These are phyloP conservation scores for Tinea pellionella DNA, from an alignment of 2,888 invertebrate species.

Conservation along the genomic window DNA sequence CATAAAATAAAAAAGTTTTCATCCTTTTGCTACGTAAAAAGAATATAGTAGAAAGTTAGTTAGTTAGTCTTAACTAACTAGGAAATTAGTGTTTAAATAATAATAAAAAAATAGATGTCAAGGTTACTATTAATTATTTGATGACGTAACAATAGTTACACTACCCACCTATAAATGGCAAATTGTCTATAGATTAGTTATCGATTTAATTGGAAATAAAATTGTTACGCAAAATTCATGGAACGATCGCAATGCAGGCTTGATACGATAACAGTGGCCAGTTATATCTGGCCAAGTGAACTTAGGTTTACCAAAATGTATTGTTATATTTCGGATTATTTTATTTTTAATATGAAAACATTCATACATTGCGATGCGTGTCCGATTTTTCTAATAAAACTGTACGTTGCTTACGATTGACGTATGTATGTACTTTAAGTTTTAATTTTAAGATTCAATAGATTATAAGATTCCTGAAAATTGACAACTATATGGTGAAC, in stretches of 20 bases:
- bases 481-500: background rate
- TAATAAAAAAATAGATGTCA: background rate
- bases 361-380: too few relatives aligned
- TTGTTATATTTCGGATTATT: background rate
- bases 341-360: background rate
- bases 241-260: background rate
- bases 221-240: slow-evolving; percentile 5
- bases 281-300: background rate
- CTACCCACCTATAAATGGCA: background rate
- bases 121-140: background rate
- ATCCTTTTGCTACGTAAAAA: too few relatives aligned
- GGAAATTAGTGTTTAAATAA: too few relatives aligned
- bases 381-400: too few relatives aligned
- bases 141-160: background rate
- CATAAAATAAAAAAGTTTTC: too few relatives aligned
- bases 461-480: too few relatives aligned
- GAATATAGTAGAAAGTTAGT: too few relatives aligned
- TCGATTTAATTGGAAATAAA: slow-evolving; percentile 1
- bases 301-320: background rate
- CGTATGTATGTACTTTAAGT: too few relatives aligned
- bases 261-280: background rate
- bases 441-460: too few relatives aligned
- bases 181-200: background rate
- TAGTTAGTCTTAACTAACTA: too few relatives aligned
- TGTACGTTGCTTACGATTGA: too few relatives aligned